phyloP scores from a whole-genome alignment of 2,113 vertebrate species.

The Prunella himalayana region DNA sequence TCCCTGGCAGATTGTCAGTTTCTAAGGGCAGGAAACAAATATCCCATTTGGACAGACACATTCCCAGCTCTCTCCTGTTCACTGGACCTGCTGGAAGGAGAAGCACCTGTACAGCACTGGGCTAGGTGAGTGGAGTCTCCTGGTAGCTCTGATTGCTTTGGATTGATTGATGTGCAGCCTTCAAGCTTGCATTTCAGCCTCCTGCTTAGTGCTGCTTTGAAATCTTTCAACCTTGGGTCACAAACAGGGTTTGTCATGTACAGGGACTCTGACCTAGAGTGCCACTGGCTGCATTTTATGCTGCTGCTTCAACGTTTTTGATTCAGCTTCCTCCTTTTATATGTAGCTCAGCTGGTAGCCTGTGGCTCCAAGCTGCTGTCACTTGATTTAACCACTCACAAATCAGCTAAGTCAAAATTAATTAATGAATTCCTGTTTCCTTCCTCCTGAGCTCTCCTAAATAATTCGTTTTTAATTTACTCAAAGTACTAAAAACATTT shows the following conservation, averaged over 20 bases:
- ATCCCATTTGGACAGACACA: rapidly evolving
- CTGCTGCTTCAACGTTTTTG: not conserved
- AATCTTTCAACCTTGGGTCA: not conserved
- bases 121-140: not conserved
- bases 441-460: slow-evolving; percentile 20
- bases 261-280: not conserved
- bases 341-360: slow-evolving; percentile 16
- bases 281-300: slow-evolving; percentile 6
- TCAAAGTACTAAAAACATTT: slow-evolving; percentile 13
- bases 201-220: not conserved
- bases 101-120: rapidly evolving
- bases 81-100: not conserved
- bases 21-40: not conserved
- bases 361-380: slow-evolving; percentile 44
- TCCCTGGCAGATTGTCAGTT: not conserved
- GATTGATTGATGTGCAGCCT: not conserved
- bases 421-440: slow-evolving; percentile 38
- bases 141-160: not conserved
- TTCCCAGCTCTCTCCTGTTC: not conserved
- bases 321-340: not conserved
- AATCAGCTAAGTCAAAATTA: slow-evolving; percentile 59
- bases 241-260: not conserved
- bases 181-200: not conserved
- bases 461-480: slow-evolving; percentile 50
- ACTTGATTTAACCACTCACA: slow-evolving; percentile 42